These are phyloP conservation scores for Mus spretus DNA, from an alignment of 2,797 vertebrate genomes.

Conservation along the genomic window DNA sequence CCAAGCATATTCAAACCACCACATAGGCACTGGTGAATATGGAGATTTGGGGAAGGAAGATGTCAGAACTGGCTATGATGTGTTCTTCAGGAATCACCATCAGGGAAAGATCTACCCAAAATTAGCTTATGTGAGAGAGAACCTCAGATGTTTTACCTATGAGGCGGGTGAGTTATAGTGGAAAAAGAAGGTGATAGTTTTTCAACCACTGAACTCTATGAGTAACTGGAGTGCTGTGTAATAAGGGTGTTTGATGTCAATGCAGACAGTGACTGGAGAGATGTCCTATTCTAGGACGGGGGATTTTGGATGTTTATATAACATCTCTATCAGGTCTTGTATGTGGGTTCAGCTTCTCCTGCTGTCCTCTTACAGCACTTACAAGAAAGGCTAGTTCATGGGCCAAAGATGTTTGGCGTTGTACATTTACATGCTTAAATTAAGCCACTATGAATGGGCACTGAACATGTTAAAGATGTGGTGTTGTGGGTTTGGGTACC, in stretches of 20 bases:
- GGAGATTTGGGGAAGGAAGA: neutral
- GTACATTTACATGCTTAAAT: neutral
- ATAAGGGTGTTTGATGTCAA: neutral
- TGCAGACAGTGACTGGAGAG: no score
- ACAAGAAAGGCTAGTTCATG: neutral
- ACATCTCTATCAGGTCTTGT: neutral
- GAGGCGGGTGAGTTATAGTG: neutral
- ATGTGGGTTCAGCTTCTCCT: neutral
- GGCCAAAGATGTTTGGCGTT: neutral
- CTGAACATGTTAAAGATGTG: neutral
- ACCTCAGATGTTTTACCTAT: no score
- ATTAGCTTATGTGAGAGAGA: neutral
- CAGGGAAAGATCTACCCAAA: neutral
- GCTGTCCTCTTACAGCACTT: neutral
- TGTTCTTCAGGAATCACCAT: neutral
- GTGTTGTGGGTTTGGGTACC: rapidly evolving
- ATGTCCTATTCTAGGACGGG: neutral
- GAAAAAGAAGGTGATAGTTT: neutral
- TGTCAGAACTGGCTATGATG: no score
- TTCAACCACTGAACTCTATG: neutral
- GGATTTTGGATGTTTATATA: neutral
- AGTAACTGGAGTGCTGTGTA: neutral
- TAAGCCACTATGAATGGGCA: neutral
- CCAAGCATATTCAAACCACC: neutral
- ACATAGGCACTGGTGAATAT: neutral